phyloP scores from a whole-genome alignment of 2,888 invertebrate species.

The Gymnosoma rotundatum region DNA sequence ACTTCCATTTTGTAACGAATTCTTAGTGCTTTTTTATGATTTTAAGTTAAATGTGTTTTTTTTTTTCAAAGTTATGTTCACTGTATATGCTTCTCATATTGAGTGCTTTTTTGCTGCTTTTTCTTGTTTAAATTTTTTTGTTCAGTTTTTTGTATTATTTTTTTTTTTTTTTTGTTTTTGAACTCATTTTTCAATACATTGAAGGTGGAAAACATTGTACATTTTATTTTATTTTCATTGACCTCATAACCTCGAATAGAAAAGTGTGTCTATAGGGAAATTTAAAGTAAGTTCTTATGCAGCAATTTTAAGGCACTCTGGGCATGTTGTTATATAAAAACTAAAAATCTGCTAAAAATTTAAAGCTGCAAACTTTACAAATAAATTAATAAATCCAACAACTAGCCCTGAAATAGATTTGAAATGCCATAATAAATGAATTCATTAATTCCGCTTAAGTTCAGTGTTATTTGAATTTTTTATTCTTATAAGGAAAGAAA shows the following conservation, averaged over 20 bases:
- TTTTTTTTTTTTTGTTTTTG: constrained; percentile 3
- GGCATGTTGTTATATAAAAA: not conserved
- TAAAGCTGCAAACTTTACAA: too few relatives aligned
- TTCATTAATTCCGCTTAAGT: too few relatives aligned
- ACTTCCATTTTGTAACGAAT: too few relatives aligned
- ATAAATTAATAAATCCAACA: too few relatives aligned
- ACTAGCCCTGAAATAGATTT: too few relatives aligned
- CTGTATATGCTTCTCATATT: not conserved
- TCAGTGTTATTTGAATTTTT: too few relatives aligned
- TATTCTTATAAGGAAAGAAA: too few relatives aligned
- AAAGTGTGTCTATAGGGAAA: constrained; percentile 60
- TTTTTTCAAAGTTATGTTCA: not conserved
- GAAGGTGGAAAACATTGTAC: constrained; percentile 27
- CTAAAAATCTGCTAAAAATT: too few relatives aligned
- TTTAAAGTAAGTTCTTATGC: constrained; percentile 17
- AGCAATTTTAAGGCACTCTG: constrained; percentile 5
- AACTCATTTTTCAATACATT: not conserved
- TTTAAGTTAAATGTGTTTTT: not conserved
- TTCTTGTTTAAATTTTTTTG: not conserved
- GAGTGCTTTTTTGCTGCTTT: not conserved
- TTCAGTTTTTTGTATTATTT: constrained; percentile 3
- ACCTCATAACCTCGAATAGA: constrained; percentile 78
- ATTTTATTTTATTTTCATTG: constrained; percentile 71
- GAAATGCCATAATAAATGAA: too few relatives aligned
- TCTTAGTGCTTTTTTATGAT: too few relatives aligned